Percentiles rank a stretch among this genome's conserved stretches.
These are phyloP conservation scores for Dolichopus griseipennis DNA, from an alignment of 2,888 invertebrate genomes.

Conservation along the genomic window DNA sequence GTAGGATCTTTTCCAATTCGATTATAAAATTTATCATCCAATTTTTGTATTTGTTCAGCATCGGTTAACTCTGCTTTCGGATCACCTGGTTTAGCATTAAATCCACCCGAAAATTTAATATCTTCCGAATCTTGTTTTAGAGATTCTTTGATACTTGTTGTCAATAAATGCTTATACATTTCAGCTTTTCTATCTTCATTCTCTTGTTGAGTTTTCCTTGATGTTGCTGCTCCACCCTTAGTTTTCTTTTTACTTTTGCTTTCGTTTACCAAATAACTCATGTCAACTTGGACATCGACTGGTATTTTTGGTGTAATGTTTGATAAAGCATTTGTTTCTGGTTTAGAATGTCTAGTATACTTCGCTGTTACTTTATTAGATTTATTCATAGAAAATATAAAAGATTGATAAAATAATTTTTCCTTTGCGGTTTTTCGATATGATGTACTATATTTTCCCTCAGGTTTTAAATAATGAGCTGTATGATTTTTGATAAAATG, in stretches of 20 bases:
- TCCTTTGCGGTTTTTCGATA: not conserved
- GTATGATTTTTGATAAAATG: not conserved
- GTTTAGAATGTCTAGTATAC: not conserved
- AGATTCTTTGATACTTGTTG: not conserved
- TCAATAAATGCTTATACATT: not conserved
- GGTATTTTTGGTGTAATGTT: not conserved
- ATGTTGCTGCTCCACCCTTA: not conserved
- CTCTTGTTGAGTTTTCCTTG: not conserved
- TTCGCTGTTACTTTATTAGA: not conserved
- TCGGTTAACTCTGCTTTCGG: not conserved
- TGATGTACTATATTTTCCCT: not conserved
- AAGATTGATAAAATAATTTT: not conserved
- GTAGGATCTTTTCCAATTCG: not conserved
- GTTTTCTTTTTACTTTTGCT: not conserved
- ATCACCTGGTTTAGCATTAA: not conserved
- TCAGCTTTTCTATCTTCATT: not conserved
- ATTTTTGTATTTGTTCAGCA: not conserved
- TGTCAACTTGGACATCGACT: not conserved
- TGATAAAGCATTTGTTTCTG: not conserved
- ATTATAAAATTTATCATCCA: slow-evolving; percentile 2
- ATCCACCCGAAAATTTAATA: not conserved
- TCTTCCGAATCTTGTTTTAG: not conserved
- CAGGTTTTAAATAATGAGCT: not conserved
- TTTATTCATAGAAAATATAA: slow-evolving; percentile 4
- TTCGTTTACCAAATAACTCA: not conserved